Evolutionary conservation across 2,797 vertebrate species (phyloP).

Genomic region (Dipus sagitta): DNA sequence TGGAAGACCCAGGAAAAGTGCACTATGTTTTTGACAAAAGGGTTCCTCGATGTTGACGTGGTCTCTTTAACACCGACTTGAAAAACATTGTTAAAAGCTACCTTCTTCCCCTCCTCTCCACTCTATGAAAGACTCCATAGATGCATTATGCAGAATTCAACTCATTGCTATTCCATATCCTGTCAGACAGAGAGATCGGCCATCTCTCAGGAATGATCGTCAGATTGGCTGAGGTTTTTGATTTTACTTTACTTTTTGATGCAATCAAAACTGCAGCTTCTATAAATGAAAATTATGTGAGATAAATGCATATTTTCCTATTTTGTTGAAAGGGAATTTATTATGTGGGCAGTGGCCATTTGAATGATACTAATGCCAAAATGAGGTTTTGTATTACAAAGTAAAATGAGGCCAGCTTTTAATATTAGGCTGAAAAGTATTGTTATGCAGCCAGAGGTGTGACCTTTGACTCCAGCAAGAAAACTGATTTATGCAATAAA

Average conservation of each 20-base stretch:
- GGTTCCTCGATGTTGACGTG: slow-evolving; percentile 53
- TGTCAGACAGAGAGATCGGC: slow-evolving; percentile 69
- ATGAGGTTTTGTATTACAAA: slow-evolving; percentile 87
- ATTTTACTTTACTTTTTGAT: slow-evolving; percentile 74
- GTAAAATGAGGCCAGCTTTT: slow-evolving; percentile 88
- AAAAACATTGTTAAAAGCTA: slow-evolving; percentile 44
- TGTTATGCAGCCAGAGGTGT: slow-evolving; percentile 88
- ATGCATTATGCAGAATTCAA: slow-evolving; percentile 65
- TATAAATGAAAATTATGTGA: slow-evolving; percentile 86
- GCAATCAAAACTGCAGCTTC: slow-evolving; percentile 84
- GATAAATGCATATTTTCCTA: slow-evolving; percentile 88
- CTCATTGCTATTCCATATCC: slow-evolving; percentile 80
- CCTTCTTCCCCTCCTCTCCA: background rate
- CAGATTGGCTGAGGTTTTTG: slow-evolving; percentile 83
- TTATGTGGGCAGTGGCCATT: slow-evolving; percentile 88
- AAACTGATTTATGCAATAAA: slow-evolving; percentile 88
- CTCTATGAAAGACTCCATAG: slow-evolving; percentile 47
- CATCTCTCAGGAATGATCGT: slow-evolving; percentile 82
- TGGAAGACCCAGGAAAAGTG: background rate
- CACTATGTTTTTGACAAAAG: slow-evolving; percentile 19
- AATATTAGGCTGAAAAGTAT: slow-evolving; percentile 87
- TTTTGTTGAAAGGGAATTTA: slow-evolving; percentile 89
- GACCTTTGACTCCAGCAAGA: slow-evolving; percentile 88
- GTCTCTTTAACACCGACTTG: slow-evolving; percentile 47
- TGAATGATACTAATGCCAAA: slow-evolving; percentile 87